Evolutionary conservation across 2,888 invertebrate genomes (phyloP).

Genomic region (Eristalinus sepulchralis): DNA sequence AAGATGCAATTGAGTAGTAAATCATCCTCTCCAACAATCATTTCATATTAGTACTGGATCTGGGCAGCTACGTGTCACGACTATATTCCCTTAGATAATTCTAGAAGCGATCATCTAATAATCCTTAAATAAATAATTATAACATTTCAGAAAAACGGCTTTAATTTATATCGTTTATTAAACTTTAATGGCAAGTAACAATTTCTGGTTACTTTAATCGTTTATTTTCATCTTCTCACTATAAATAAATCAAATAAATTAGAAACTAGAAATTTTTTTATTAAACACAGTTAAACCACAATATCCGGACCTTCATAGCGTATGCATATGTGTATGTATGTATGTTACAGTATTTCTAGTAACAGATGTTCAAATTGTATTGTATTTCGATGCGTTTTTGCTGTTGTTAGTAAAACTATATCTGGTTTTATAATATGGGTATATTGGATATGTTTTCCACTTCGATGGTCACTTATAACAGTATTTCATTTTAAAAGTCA

Average conservation of each 20-base stretch:
- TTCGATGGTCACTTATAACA: constrained; percentile 55
- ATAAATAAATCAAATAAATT: constrained; percentile 53
- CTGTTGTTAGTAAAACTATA: constrained; percentile 2
- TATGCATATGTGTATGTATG: constrained; percentile 37
- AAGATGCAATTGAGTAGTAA: no score
- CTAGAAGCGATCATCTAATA: no score
- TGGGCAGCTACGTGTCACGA: no score
- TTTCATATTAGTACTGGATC: no score
- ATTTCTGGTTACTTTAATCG: constrained; percentile 14
- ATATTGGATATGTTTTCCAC: constrained; percentile 59
- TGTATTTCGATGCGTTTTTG: constrained; percentile 54
- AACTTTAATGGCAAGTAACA: constrained; percentile 54
- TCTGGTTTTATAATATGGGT: constrained; percentile 31
- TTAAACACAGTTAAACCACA: constrained; percentile 62
- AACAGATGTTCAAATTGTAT: constrained; percentile 57
- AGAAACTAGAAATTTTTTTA: constrained; percentile 56
- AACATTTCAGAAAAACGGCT: neutral
- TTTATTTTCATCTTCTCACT: constrained; percentile 24
- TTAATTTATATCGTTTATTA: constrained; percentile 44
- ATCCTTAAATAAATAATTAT: no score
- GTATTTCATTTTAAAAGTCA: neutral
- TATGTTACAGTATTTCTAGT: constrained; percentile 41
- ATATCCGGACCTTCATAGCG: constrained; percentile 10
- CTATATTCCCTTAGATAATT: no score
- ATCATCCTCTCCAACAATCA: no score